A percentile compares a stretch with the other conserved stretches of the same genome.
Evolutionary conservation across 1,140 invertebrate species (phyloP).

Genomic region (Sitodiplosis mosellana): DNA sequence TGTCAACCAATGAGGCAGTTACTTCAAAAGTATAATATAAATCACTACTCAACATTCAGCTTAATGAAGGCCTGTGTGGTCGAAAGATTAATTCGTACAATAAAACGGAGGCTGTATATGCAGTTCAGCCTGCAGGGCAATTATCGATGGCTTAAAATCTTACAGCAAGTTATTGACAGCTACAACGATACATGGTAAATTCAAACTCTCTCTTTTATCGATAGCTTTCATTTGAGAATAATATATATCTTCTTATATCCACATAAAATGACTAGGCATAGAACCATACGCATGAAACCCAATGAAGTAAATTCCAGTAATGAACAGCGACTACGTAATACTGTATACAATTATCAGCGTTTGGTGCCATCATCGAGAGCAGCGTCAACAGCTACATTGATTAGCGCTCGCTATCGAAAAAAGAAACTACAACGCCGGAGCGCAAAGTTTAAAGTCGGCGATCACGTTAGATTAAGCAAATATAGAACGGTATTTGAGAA

Average conservation of each 20-base stretch:
- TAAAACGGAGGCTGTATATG: constrained; percentile 27
- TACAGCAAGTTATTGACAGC: constrained; percentile 17
- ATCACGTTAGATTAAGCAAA: constrained; percentile 22
- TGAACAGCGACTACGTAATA: constrained; percentile 10
- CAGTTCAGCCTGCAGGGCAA: constrained; percentile 24
- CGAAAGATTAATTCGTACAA: constrained; percentile 27
- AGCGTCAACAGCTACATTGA: no score
- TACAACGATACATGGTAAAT: constrained; percentile 23
- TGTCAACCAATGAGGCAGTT: constrained; percentile 13
- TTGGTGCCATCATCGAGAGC: no score
- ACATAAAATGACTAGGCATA: constrained; percentile 10
- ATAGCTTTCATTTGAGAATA: no score
- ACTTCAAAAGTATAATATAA: constrained; percentile 19
- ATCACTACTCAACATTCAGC: constrained; percentile 26
- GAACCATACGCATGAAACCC: constrained; percentile 25
- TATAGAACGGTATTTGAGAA: constrained; percentile 22
- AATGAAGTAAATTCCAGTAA: constrained; percentile 16
- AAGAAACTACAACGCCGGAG: not conserved
- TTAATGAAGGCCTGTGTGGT: constrained; percentile 27
- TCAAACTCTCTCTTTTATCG: no score
- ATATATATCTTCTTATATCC: no score
- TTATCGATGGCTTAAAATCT: constrained; percentile 22
- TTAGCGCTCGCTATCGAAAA: no score
- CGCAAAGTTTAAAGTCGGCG: constrained; percentile 12
- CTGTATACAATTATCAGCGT: constrained; percentile 5